Evolutionary conservation across 2,113 vertebrate species (phyloP).

Genomic region (Anser brachyrhynchus): DNA sequence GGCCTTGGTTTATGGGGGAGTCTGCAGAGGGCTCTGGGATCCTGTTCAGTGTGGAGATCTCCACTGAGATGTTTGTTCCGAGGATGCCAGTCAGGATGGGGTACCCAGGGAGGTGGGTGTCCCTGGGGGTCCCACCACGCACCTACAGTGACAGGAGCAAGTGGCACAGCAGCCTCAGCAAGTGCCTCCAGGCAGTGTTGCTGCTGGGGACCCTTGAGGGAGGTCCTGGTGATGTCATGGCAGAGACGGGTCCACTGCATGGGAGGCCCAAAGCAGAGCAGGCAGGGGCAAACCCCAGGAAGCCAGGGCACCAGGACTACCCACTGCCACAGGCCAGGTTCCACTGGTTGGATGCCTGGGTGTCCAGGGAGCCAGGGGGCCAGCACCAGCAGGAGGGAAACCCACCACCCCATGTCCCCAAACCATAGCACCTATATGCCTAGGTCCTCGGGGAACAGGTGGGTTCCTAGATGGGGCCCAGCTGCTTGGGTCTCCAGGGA

Average conservation of each 20-base stretch:
- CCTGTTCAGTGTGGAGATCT: background rate
- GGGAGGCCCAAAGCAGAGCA: slow-evolving; percentile 10
- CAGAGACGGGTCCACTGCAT: background rate
- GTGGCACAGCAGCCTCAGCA: background rate
- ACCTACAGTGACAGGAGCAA: slow-evolving; percentile 22
- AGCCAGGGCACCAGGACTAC: background rate
- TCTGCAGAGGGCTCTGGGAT: background rate
- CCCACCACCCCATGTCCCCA: background rate
- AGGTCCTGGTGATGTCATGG: background rate
- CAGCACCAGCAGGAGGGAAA: background rate
- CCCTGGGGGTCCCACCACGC: background rate
- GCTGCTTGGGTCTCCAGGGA: fast-evolving
- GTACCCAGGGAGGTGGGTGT: background rate
- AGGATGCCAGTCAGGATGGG: background rate
- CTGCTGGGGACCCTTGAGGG: fast-evolving
- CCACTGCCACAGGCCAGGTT: background rate
- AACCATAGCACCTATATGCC: background rate
- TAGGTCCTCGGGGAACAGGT: background rate
- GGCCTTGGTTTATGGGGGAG: background rate
- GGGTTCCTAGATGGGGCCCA: background rate
- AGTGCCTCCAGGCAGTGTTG: background rate
- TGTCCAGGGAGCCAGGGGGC: background rate
- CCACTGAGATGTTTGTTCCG: background rate
- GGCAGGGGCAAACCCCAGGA: background rate
- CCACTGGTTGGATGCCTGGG: background rate